Percentiles rank a stretch among this genome's conserved stretches.
phyloP scores from a whole-genome alignment of 2,797 vertebrate genomes.

The Lithobates sylvaticus region DNA sequence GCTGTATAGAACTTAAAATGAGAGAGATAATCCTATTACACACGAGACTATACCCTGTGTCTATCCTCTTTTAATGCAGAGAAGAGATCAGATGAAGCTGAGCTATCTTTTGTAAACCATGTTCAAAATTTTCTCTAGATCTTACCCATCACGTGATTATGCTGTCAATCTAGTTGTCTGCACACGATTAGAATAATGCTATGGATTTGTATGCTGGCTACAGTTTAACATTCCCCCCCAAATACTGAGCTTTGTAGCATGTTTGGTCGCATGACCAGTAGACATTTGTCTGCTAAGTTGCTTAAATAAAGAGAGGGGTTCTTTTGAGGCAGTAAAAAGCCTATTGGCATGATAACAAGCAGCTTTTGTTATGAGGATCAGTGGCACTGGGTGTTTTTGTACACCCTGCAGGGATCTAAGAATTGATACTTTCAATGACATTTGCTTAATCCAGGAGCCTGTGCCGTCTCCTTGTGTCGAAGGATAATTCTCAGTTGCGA shows the following conservation, averaged over 20 bases:
- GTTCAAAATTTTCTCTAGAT: constrained; percentile 65
- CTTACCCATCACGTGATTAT: constrained; percentile 72
- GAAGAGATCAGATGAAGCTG: constrained; percentile 66
- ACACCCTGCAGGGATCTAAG: constrained; percentile 66
- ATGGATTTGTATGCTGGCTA: constrained; percentile 72
- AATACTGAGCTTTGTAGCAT: constrained; percentile 76
- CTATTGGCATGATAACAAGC: constrained; percentile 85
- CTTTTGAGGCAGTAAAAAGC: constrained; percentile 71
- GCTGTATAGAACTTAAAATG: constrained; percentile 80
- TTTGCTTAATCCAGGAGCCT: constrained; percentile 64
- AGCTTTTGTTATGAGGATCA: constrained; percentile 77
- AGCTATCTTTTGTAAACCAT: constrained; percentile 65
- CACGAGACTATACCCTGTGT: constrained; percentile 75
- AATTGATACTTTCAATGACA: constrained; percentile 60
- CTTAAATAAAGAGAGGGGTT: constrained; percentile 71
- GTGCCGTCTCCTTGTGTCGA: constrained; percentile 45
- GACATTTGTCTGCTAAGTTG: constrained; percentile 79
- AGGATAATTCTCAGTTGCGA: constrained; percentile 45
- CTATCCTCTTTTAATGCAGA: constrained; percentile 74
- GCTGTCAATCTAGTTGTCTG: constrained; percentile 80
- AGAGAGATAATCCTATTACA: constrained; percentile 84
- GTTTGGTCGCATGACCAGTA: constrained; percentile 82
- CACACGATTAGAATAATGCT: constrained; percentile 88
- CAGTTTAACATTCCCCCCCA: constrained; percentile 21
- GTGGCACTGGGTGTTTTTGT: constrained; percentile 64